phyloP scores from a whole-genome alignment of 2,797 vertebrate genomes.

The Dicrostonyx torquatus region DNA sequence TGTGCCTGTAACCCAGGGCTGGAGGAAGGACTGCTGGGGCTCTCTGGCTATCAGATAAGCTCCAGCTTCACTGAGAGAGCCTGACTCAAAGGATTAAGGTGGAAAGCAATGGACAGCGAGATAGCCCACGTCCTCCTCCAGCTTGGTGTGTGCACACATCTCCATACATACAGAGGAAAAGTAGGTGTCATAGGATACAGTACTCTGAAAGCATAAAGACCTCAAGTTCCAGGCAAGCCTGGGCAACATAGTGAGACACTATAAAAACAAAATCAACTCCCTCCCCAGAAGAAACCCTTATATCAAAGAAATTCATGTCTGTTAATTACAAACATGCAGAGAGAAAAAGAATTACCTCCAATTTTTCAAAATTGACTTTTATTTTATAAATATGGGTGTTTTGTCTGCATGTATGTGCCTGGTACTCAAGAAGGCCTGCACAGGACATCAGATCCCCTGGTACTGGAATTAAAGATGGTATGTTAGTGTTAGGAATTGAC shows the following conservation, averaged over 20 bases:
- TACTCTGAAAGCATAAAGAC: background rate
- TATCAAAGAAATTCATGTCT: background rate
- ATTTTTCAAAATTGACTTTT: background rate
- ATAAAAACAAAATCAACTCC: background rate
- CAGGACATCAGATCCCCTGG: background rate
- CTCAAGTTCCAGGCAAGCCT: background rate
- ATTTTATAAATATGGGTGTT: background rate
- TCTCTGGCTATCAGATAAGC: background rate
- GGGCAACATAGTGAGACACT: background rate
- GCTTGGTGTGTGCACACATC: background rate
- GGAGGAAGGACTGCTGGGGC: background rate
- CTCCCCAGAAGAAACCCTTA: background rate
- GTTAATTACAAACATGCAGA: background rate
- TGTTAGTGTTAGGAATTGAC: background rate
- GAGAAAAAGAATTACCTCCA: conserved; percentile 10
- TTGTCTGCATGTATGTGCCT: background rate
- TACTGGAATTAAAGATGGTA: background rate
- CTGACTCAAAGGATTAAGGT: background rate
- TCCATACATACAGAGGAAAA: background rate
- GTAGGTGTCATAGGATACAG: background rate
- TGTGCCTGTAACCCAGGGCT: background rate
- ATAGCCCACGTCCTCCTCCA: background rate
- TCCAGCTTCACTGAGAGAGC: background rate
- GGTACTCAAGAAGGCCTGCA: background rate
- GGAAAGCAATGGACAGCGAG: background rate